Evolutionary conservation across 2,888 invertebrate species (phyloP).

Genomic region (Clunio marinus): DNA sequence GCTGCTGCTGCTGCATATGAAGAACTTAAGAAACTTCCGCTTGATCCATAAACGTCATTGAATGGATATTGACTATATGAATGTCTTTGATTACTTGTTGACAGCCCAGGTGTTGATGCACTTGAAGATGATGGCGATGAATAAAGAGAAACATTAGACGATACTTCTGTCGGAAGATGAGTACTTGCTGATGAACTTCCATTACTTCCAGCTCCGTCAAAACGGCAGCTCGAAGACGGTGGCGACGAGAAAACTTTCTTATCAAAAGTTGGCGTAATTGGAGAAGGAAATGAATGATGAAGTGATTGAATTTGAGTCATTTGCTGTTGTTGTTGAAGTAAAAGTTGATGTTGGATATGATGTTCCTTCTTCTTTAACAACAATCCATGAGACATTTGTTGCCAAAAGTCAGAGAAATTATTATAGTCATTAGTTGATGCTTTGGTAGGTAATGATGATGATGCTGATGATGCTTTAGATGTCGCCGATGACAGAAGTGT

Average conservation of each 20-base stretch:
- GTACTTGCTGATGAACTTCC: constrained; percentile 20
- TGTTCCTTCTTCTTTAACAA: constrained; percentile 37
- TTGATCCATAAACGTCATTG: constrained; percentile 32
- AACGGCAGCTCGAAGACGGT: constrained; percentile 32
- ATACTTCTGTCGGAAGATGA: constrained; percentile 22
- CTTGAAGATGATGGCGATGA: constrained; percentile 33
- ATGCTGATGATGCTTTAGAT: not conserved
- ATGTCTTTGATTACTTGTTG: not conserved
- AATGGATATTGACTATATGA: constrained; percentile 27
- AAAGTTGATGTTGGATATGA: constrained; percentile 30
- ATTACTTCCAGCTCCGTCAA: constrained; percentile 11
- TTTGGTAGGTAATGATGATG: not conserved
- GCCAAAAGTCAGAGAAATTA: constrained; percentile 32
- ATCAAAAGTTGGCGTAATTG: constrained; percentile 34
- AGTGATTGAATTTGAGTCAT: not conserved
- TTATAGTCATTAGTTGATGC: constrained; percentile 16
- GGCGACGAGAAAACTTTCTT: constrained; percentile 32
- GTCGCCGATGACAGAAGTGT: constrained; percentile 22
- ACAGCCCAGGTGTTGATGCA: constrained; percentile 14
- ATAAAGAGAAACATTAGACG: constrained; percentile 30
- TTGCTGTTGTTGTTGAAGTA: constrained; percentile 31
- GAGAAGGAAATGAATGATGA: constrained; percentile 36
- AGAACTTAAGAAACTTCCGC: constrained; percentile 27
- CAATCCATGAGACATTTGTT: constrained; percentile 38
- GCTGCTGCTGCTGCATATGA: constrained; percentile 33